Evolutionary conservation across 1,140 invertebrate genomes (phyloP), one percentile per base, ranked within the genome.

Genomic region (Brachionus manjavacas): DNA sequence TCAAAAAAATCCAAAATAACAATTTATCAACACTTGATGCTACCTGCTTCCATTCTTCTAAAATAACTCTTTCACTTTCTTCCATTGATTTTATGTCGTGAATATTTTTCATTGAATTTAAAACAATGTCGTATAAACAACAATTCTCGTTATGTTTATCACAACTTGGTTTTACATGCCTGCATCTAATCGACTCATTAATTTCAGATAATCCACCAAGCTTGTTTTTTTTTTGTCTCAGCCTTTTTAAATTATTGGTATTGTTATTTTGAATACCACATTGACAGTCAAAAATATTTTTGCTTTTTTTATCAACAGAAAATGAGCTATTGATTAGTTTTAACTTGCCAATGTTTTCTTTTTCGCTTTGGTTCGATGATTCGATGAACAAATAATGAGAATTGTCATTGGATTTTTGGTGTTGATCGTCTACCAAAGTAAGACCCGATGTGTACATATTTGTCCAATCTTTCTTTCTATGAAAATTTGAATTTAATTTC

Each of bases 21-120:
- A 88, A 64, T 28, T 88, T 83, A 84, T 89, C 89, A 9, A 88
- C 84, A 16, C 87, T 87, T 12, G 87, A 86, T 1, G 89, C 88
- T 39, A 89, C 87, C 9, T 86, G 85, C 78, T 89, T 88, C 89
- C 89, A 89, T 80, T 89, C 89, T 0, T 87, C 88, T 11, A 89
- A 86, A 14, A 88, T 87, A 16, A 87, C 52, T 83, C 87, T 87
- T 52, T 86, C 85, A 9, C 55, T 85, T 31, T 84, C 84, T 35
- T 80, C 49, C 16, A 80, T 43, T 80, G n/a, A 23, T 60, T 80
- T 64, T 64, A 31, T 25, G 4, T 80, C 11, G 20, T 35, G 23
- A 9, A 80, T 35, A 80, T 20, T 55, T 64, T 80, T 80, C 49
- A 80, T 60, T 60, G 55, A 80, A 16, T 64, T 64, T 12, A 80